Conservation (phyloP, 35 echinoderm and acorn worm genomes). For the Holothuria glaberrima region DNA sequence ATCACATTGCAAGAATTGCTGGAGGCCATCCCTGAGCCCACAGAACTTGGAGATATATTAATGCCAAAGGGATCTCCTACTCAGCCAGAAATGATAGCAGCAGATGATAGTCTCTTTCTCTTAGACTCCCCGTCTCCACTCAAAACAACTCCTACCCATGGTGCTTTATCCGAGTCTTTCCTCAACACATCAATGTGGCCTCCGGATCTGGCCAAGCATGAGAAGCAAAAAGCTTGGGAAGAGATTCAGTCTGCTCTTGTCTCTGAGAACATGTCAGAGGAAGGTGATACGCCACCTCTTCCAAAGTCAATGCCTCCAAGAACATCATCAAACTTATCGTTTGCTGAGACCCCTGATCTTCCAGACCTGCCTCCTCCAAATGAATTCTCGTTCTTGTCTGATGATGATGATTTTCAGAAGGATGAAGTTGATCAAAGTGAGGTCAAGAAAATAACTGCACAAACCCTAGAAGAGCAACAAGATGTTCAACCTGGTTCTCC, state of each 20-base stretch:
- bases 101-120: conserved; percentile 1
- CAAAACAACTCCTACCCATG: neutral
- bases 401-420: neutral
- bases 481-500: neutral
- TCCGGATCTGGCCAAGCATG: conserved; percentile 10
- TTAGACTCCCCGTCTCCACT: conserved; percentile 24
- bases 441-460: neutral
- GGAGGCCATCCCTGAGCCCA: conserved; percentile 12
- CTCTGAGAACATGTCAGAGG: conserved; percentile 2
- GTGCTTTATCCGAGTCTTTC: conserved; percentile 28
- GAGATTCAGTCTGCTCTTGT: conserved; percentile 32
- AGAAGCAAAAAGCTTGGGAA: conserved; percentile 14
- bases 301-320: conserved; percentile 17
- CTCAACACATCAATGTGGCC: conserved; percentile 34
- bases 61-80: conserved; percentile 5
- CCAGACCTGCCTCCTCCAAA: conserved; percentile 56
- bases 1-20: conserved; percentile 12
- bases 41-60: neutral
- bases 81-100: conserved; percentile 10
- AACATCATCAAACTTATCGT: conserved; percentile 55
- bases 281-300: conserved; percentile 11
- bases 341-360: conserved; percentile 20
- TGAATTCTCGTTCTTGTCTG: neutral
- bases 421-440: neutral
- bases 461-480: neutral